Evolutionary conservation across 35 echinoderm and acorn worm genomes (phyloP).

Genomic region (Lytechinus variegatus): DNA sequence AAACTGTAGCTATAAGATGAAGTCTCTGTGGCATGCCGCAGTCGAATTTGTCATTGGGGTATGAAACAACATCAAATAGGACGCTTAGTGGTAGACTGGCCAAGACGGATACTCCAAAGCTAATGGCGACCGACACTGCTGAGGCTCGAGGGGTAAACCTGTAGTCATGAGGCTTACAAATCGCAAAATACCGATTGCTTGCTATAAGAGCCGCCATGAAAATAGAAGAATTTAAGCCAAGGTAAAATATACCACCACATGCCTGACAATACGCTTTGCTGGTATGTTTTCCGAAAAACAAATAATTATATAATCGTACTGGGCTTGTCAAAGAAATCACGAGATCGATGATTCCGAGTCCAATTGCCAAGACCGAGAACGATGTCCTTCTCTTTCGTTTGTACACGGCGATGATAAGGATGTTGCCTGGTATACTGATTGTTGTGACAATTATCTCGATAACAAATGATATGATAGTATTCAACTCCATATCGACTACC

Average conservation of each 20-base stretch:
- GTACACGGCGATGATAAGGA: neutral
- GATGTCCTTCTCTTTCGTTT: neutral
- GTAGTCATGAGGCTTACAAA: neutral
- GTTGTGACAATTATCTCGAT: neutral
- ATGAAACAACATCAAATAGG: neutral
- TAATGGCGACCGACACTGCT: neutral
- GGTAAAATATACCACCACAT: neutral
- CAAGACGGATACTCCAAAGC: neutral
- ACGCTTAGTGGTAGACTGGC: neutral
- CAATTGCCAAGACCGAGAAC: neutral
- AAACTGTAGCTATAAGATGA: neutral
- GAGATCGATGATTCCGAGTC: neutral
- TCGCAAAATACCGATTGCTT: neutral
- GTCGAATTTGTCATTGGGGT: neutral
- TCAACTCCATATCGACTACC: neutral
- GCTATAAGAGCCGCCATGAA: constrained; percentile 1
- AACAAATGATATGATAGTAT: neutral
- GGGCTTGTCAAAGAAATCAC: neutral
- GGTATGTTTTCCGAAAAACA: neutral
- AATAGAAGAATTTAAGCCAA: neutral
- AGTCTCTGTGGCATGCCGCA: neutral
- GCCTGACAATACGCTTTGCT: neutral
- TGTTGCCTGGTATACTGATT: neutral
- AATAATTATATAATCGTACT: neutral
- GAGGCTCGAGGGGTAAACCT: neutral